These are phyloP conservation scores for Thelaira solivaga DNA, from an alignment of 2,888 invertebrate species.

Conservation along the genomic window DNA sequence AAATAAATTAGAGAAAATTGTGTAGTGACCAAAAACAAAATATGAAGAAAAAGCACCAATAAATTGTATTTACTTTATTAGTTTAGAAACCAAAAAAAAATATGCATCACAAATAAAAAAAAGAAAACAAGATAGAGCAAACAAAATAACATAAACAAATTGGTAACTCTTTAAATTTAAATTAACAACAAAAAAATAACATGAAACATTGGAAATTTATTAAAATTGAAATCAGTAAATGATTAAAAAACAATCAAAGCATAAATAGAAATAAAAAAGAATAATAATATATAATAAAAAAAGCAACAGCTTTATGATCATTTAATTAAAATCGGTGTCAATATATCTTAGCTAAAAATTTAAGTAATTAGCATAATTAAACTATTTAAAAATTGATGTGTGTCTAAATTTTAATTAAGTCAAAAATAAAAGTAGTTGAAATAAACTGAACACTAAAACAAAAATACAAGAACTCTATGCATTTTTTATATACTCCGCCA, in stretches of 20 bases:
- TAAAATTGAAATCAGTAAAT: not conserved
- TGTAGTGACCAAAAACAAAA: conserved; percentile 42
- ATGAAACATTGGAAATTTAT: conserved; percentile 13
- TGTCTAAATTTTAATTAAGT: conserved; percentile 31
- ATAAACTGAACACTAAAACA: conserved; percentile 1
- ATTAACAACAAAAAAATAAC: not conserved
- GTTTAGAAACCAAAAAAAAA: conserved; percentile 43
- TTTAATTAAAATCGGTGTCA: conserved; percentile 46
- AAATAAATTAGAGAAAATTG: not conserved
- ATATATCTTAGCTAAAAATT: conserved; percentile 54
- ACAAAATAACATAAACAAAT: too few relatives aligned
- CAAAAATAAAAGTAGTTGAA: conserved; percentile 13
- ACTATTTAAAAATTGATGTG: conserved; percentile 5
- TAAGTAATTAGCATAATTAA: not conserved
- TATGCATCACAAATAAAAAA: too few relatives aligned
- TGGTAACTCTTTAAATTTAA: too few relatives aligned
- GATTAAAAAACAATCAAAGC: not conserved
- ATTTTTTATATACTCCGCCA: too few relatives aligned
- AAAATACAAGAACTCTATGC: too few relatives aligned
- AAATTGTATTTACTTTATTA: conserved; percentile 59
- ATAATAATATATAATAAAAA: too few relatives aligned
- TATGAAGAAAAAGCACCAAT: conserved; percentile 56
- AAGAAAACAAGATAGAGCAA: too few relatives aligned
- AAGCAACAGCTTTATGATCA: conserved; percentile 35
- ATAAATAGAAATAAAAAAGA: conserved; percentile 2